Evolutionary conservation across 2,888 invertebrate species (phyloP), one percentile per base, ranked within the genome.

Genomic region (Abrostola tripartita): DNA sequence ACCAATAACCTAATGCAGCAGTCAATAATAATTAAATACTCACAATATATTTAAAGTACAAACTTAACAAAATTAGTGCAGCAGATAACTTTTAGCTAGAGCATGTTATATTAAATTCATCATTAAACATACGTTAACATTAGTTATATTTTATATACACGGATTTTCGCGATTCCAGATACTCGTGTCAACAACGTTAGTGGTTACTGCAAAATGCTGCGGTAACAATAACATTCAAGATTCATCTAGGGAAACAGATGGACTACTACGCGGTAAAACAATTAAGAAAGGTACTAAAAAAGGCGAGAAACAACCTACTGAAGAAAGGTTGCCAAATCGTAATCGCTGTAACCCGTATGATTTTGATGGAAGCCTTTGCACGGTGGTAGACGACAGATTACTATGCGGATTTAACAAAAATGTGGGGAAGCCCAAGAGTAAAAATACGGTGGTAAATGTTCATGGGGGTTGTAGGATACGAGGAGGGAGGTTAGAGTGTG

Each of bases 321-420:
- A 24, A 24, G 24, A 24, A 2, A 24, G 24, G 24, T 24, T 4
- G 24, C 24, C 24, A 40, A 10, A 10, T 9, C 40, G 40, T 7
- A 88, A 80, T 10, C 81, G 78, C 10, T 92, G 92, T 63, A 92
- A 91, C 65, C 90, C 91, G 0, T 92, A 93, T 61, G 83, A 90
- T 14, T 92, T 90, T 56, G 86, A 93, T 53, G 74, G 87, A 38
- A 84, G 65, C 11, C 37, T 82, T 38, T 93, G 93, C 65, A 85
- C 79, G 79, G 42, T 73, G 8, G 70, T 92, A 5, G 88, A 89
- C 37, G 89, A 92, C 44, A 86, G 92, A 75, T 44, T 89, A 4
- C 76, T 92, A 4, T 93, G 93, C 73, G 93, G 93, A 6, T 93
- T 83, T 56, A 85, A 93, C 62, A 87, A 71, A 56, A 93, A 93